phyloP scores from a whole-genome alignment of 2,888 invertebrate genomes.

The Mythimna albipuncta region DNA sequence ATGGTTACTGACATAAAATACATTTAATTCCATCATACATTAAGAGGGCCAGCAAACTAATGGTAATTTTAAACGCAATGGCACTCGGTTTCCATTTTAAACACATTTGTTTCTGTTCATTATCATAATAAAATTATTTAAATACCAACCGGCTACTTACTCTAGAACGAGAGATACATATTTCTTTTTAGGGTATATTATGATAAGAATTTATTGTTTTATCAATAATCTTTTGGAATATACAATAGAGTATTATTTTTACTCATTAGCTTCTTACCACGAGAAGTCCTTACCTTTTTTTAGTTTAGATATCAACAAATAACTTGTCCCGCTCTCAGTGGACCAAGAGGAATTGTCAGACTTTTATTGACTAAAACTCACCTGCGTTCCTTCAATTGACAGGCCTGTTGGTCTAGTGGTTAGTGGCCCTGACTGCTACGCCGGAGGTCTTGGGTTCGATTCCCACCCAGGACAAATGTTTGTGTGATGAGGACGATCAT shows the following conservation, averaged over 20 bases:
- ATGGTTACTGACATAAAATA: constrained; percentile 21
- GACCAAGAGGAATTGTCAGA: too few species aligned
- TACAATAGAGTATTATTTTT: not conserved
- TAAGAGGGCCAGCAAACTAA: constrained; percentile 35
- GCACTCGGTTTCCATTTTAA: constrained; percentile 49
- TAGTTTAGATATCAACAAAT: too few species aligned
- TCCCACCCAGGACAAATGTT: too few species aligned
- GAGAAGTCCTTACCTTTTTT: too few species aligned
- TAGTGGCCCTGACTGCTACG: too few species aligned
- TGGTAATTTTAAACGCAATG: constrained; percentile 51
- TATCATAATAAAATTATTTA: constrained; percentile 63
- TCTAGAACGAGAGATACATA: constrained; percentile 4
- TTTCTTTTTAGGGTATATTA: constrained; percentile 23
- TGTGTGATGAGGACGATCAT: too few species aligned
- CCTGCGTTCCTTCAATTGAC: too few species aligned
- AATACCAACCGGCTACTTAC: constrained; percentile 46
- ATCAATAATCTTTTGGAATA: not conserved
- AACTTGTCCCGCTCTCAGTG: too few species aligned
- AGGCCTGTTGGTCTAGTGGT: too few species aligned
- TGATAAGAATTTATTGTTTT: constrained; percentile 34
- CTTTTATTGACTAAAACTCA: too few species aligned
- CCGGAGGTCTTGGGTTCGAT: too few species aligned
- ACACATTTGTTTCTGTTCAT: constrained; percentile 52
- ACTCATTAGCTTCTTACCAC: not conserved
- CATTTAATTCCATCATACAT: constrained; percentile 34